Conservation (phyloP, 2,113 vertebrate species). For the Alethe diademata region DNA sequence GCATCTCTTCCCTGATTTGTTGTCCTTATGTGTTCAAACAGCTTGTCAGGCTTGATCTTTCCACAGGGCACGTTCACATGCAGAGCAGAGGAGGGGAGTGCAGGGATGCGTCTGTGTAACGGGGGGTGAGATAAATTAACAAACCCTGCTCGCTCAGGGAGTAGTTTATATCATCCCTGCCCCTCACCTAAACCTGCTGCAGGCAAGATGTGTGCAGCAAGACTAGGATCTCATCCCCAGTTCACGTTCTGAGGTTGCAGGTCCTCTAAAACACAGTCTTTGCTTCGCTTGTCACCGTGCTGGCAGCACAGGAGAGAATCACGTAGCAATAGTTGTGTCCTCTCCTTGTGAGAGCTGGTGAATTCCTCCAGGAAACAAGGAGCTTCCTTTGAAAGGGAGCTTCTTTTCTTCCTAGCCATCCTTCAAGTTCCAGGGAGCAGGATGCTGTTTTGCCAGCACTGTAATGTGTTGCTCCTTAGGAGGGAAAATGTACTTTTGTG, state of each 20-base stretch:
- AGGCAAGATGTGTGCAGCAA: neutral
- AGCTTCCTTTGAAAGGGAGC: neutral
- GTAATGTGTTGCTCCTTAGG: neutral
- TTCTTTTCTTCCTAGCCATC: neutral
- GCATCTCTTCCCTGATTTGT: neutral
- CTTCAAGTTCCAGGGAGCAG: neutral
- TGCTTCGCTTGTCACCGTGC: rapidly evolving
- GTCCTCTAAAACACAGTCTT: neutral
- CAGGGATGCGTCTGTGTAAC: neutral
- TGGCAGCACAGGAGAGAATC: neutral
- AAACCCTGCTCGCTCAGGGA: neutral
- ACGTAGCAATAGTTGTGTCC: neutral
- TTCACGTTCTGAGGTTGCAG: neutral
- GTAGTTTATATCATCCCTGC: neutral
- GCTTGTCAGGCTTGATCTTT: conserved; percentile 1
- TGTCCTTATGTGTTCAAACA: conserved; percentile 16
- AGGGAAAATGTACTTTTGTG: neutral
- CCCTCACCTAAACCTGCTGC: neutral
- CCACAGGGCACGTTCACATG: neutral
- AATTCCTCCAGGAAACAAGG: neutral
- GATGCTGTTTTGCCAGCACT: neutral
- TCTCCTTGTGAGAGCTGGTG: neutral
- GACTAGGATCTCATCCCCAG: neutral
- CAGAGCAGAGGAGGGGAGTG: neutral
- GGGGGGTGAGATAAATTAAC: neutral